These are phyloP conservation scores for Ennomos fuscantarius DNA, from an alignment of 2,888 invertebrate genomes.

Conservation along the genomic window DNA sequence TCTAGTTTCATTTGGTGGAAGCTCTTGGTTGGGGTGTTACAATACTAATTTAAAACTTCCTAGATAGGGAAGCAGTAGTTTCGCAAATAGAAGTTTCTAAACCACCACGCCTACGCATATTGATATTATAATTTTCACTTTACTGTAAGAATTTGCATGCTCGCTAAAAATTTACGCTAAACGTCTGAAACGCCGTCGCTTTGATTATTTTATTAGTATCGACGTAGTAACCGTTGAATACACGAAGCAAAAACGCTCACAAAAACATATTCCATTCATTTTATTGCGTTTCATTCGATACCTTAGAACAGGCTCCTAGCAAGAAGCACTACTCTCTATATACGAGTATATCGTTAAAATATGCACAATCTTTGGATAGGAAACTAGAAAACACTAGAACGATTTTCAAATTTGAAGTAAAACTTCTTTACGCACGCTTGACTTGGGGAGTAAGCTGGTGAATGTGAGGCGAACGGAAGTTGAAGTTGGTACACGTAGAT, in stretches of 20 bases:
- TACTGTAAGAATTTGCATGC: constrained; percentile 45
- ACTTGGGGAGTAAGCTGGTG: too few relatives aligned
- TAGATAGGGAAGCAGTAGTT: neutral
- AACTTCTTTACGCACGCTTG: too few relatives aligned
- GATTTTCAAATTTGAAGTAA: too few relatives aligned
- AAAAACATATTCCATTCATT: constrained; percentile 38
- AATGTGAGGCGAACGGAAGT: too few relatives aligned
- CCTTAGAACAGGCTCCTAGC: neutral
- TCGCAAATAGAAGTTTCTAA: neutral
- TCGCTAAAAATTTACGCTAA: constrained; percentile 46
- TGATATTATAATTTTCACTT: constrained; percentile 45
- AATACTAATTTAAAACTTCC: too few relatives aligned
- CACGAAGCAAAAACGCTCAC: constrained; percentile 26
- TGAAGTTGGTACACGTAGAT: too few relatives aligned
- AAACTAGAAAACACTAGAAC: too few relatives aligned
- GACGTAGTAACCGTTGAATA: constrained; percentile 37
- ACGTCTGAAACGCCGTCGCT: constrained; percentile 33
- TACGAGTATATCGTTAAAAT: too few relatives aligned
- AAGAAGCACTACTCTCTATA: neutral
- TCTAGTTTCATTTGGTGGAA: too few relatives aligned
- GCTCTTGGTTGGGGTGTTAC: too few relatives aligned
- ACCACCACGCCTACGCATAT: constrained; percentile 17
- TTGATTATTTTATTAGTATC: constrained; percentile 45
- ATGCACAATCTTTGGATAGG: too few relatives aligned
- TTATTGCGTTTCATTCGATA: constrained; percentile 38